A percentile compares a stretch with the other conserved stretches of the same genome.
Conservation (phyloP, 2,113 vertebrate genomes). For the Pseudolaguvia tuberculata region DNA sequence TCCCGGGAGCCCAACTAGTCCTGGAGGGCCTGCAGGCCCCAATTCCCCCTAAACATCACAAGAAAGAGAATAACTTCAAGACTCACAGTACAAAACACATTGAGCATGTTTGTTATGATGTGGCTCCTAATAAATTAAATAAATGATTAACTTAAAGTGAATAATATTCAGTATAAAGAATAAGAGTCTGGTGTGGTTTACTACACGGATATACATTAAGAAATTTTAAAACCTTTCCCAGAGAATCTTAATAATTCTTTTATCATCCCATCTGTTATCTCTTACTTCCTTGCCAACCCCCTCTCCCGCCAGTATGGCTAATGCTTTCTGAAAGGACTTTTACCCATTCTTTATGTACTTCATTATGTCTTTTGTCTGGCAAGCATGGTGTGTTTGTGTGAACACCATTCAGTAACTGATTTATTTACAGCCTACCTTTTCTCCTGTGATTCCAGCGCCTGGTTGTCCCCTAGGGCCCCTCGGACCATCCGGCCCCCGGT, state of each 20-base stretch:
- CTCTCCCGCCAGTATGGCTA: background rate
- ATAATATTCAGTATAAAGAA: background rate
- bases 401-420: slow-evolving; percentile 44
- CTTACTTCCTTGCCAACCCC: slow-evolving; percentile 2
- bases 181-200: background rate
- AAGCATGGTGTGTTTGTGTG: slow-evolving; percentile 44
- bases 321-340: slow-evolving; percentile 41
- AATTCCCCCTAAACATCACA: slow-evolving; percentile 70
- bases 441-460: slow-evolving; percentile 81
- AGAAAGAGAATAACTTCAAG: background rate
- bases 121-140: background rate
- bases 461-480: slow-evolving; percentile 77
- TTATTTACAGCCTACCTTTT: slow-evolving; percentile 76
- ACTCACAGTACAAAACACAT: background rate
- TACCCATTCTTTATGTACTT: slow-evolving; percentile 55
- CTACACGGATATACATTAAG: background rate
- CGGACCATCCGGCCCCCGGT: slow-evolving; percentile 76
- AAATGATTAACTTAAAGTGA: background rate
- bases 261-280: slow-evolving; percentile 32
- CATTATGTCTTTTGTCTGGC: slow-evolving; percentile 55
- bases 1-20: slow-evolving; percentile 70
- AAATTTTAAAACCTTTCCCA: slow-evolving; percentile 40
- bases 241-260: slow-evolving; percentile 28
- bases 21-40: slow-evolving; percentile 72
- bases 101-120: background rate